phyloP scores from a whole-genome alignment of 2,797 vertebrate genomes.

The Dipus sagitta region DNA sequence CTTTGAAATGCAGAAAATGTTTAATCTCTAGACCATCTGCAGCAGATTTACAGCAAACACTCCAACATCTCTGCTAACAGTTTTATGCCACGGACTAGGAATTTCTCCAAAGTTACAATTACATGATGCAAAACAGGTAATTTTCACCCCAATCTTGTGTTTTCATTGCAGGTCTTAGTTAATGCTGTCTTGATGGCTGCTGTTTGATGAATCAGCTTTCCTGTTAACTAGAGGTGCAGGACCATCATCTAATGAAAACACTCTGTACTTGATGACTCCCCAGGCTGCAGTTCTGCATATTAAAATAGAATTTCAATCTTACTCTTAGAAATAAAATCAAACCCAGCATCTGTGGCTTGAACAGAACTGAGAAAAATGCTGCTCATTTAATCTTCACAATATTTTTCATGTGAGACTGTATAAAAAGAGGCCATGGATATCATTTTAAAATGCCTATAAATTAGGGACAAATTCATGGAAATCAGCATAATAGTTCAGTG shows the following conservation, averaged over 20 bases:
- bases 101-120: slow-evolving; percentile 76
- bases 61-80: slow-evolving; percentile 66
- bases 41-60: slow-evolving; percentile 75
- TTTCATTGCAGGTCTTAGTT: slow-evolving; percentile 78
- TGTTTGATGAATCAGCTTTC: slow-evolving; percentile 88
- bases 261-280: slow-evolving; percentile 89
- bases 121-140: slow-evolving; percentile 70
- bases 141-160: slow-evolving; percentile 73
- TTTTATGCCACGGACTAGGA: slow-evolving; percentile 70
- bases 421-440: slow-evolving; percentile 77
- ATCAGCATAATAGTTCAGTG: slow-evolving; percentile 74
- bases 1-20: slow-evolving; percentile 75
- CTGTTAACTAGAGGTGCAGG: slow-evolving; percentile 87
- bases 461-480: slow-evolving; percentile 83
- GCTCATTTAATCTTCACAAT: slow-evolving; percentile 87
- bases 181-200: slow-evolving; percentile 79
- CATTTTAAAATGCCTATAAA: slow-evolving; percentile 81
- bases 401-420: slow-evolving; percentile 81
- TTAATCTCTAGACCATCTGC: slow-evolving; percentile 74
- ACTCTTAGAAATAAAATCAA: slow-evolving; percentile 89
- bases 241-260: slow-evolving; percentile 89
- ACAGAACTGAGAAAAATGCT: slow-evolving; percentile 85
- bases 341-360: slow-evolving; percentile 89
- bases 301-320: slow-evolving; percentile 90
- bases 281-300: slow-evolving; percentile 88